Evolutionary conservation across 2,113 vertebrate genomes (phyloP).

Genomic region (Otocyon megalotis): DNA sequence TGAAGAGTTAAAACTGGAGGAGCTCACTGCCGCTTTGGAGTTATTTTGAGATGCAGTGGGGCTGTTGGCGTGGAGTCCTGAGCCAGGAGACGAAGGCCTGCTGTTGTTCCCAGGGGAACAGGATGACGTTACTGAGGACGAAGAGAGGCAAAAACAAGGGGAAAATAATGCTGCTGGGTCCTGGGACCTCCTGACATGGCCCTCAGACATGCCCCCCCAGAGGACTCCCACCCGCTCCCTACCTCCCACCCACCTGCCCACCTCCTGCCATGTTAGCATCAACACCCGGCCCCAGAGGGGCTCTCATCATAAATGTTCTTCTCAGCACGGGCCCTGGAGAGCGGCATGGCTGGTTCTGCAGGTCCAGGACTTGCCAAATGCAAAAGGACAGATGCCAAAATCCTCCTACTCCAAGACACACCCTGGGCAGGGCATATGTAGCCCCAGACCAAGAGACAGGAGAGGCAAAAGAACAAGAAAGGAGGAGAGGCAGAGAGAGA

Average conservation of each 20-base stretch:
- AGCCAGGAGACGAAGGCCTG: slow-evolving; percentile 88
- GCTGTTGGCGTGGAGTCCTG: slow-evolving; percentile 87
- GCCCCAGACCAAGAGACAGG: not conserved
- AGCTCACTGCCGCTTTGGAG: slow-evolving; percentile 87
- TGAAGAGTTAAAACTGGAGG: slow-evolving; percentile 88
- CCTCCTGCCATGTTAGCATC: not conserved
- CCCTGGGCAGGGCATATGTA: slow-evolving; percentile 38
- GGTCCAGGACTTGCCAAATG: slow-evolving; percentile 20
- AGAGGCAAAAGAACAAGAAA: not conserved
- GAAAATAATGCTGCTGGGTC: slow-evolving; percentile 19
- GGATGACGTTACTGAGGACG: slow-evolving; percentile 87
- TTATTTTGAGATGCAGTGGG: slow-evolving; percentile 87
- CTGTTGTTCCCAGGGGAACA: slow-evolving; percentile 90
- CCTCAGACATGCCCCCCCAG: not conserved
- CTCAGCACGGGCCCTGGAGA: slow-evolving; percentile 7
- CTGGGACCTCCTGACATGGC: not conserved
- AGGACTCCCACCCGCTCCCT: not conserved
- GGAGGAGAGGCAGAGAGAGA: not conserved
- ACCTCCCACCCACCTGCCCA: not conserved
- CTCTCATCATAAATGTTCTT: not conserved
- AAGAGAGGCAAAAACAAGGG: slow-evolving; percentile 74
- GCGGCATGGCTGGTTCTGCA: slow-evolving; percentile 32
- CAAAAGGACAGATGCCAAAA: slow-evolving; percentile 51
- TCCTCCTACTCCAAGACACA: slow-evolving; percentile 47
- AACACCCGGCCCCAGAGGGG: not conserved